Base-by-base conservation (phyloP, 2,888 invertebrate genomes). In the Plagiodera versicolora region DNA sequence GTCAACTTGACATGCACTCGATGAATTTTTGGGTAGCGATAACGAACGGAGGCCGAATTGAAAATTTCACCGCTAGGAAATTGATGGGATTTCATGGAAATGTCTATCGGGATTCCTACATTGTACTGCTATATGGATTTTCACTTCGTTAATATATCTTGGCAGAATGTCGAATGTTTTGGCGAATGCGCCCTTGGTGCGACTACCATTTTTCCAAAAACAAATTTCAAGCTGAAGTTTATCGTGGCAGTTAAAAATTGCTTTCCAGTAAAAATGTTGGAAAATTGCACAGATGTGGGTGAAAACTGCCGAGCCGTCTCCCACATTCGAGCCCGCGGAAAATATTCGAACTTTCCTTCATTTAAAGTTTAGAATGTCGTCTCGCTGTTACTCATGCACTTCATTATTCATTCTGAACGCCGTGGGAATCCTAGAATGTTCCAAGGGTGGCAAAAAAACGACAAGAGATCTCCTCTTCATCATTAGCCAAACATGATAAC, bases 391-490 rank as follows among this genome's bases (percentile, higher is more conserved):
- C 48, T 58, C 52, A 50, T 58, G 55, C 55, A 58, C 51, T 56
- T 52, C 62, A 62, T 62, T 62, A 62, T 62, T 62, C 62, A 62
- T 62, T 58, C 51, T 51, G 55, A 52, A 56, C 39, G 58, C 55
- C 19, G 62, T 55, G 28, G 52, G 14, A 51, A 55, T 32, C 56
- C 56, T 61, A 57, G 52, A 61, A 61, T 24, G 44, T 53, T 14
- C 19, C 24, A 10, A 8, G 19, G 44, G 11, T 11, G 24, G 19
- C 16, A 44, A 44, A 53, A 53, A 53, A 53, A 44, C 44, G 39
- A n/a, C n/a, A n/a, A n/a, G n/a, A n/a, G n/a, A n/a, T n/a, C n/a
- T n/a, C n/a, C n/a, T n/a, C n/a, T n/a, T n/a, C n/a, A n/a, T n/a
- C n/a, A n/a, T n/a, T n/a, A n/a, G n/a, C n/a, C n/a, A n/a, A n/a